Evolutionary conservation across 1,140 invertebrate species (phyloP).

Genomic region (Pogonomyrmex californicus): DNA sequence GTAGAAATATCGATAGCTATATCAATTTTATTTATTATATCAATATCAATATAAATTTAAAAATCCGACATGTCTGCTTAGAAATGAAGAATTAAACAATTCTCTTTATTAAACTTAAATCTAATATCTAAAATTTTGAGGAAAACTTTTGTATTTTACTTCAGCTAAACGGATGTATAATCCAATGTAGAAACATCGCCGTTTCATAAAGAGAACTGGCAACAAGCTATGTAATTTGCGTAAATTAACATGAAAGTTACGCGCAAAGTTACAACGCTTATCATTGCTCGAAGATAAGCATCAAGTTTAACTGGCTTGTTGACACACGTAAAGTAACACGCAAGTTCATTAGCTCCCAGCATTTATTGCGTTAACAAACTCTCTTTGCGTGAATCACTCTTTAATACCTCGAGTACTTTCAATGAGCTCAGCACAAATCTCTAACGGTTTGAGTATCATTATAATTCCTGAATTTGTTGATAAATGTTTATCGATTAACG

Average conservation of each 20-base stretch:
- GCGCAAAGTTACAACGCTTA: conserved; percentile 48
- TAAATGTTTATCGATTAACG: neutral
- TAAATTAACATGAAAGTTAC: conserved; percentile 45
- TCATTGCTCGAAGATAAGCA: conserved; percentile 37
- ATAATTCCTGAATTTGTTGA: conserved; percentile 10
- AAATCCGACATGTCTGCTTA: neutral
- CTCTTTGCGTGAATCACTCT: conserved; percentile 4
- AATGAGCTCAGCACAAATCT: neutral
- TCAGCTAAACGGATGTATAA: neutral
- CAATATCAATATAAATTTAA: neutral
- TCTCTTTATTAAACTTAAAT: neutral
- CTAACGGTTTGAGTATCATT: conserved; percentile 6
- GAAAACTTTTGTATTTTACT: neutral
- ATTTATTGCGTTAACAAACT: conserved; percentile 29
- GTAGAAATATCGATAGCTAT: neutral
- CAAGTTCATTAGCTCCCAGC: conserved; percentile 56
- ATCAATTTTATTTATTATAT: neutral
- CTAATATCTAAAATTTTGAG: neutral
- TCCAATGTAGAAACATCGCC: neutral
- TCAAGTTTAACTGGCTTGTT: conserved; percentile 51
- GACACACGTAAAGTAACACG: conserved; percentile 30
- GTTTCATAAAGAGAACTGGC: neutral
- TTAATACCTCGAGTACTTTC: conserved; percentile 27
- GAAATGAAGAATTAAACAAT: neutral
- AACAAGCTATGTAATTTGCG: conserved; percentile 27